Evolutionary conservation across 2,888 invertebrate species (phyloP), one percentile per base, ranked within the genome.

Genomic region (Celastrina argiolus): DNA sequence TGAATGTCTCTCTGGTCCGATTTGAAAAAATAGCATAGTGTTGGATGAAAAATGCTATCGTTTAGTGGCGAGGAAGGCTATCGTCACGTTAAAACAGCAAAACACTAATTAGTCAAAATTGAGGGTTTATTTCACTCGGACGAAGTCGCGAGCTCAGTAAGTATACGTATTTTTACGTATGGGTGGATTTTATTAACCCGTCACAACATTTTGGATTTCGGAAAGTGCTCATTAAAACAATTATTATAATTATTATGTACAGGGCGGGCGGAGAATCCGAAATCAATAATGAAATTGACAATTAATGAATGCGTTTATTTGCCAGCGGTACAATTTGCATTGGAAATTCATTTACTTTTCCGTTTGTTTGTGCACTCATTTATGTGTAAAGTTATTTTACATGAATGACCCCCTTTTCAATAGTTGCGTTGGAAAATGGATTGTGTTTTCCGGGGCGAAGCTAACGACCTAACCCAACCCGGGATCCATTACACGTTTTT

Each of bases 201-300:
- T 59, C 34, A 36, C 10, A 59, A 64, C 51, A 34, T 64, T 18
- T 18, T 22, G 12, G 31, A n/a, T 28, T 10, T 18, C 12, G 34
- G 61, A 51, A 64, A 66, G 45, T 66, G 59, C 26, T 69, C 68
- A 66, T 70, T 70, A 66, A 69, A 70, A 69, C 68, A 66, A 56
- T 67, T 64, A 69, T 70, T 69, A 70, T 69, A 66, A 56, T 67
- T 64, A 69, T 70, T 69, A 70, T 66, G 67, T 67, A 66, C 66
- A 68, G 64, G 41, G 42, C 56, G 28, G 65, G 41, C 56, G 28
- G 65, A 26, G 42, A 65, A 65, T 42, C 28, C 34, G 59, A 59
- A 59, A 59, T 59, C 59, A 36, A 59, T 59, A 59, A 59, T 36
- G 59, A 31, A 36, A 36, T 59, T 59, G 59, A 59, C 59, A 59